Conservation (phyloP, 2,797 vertebrate genomes). For the Clarias platycephalus region DNA sequence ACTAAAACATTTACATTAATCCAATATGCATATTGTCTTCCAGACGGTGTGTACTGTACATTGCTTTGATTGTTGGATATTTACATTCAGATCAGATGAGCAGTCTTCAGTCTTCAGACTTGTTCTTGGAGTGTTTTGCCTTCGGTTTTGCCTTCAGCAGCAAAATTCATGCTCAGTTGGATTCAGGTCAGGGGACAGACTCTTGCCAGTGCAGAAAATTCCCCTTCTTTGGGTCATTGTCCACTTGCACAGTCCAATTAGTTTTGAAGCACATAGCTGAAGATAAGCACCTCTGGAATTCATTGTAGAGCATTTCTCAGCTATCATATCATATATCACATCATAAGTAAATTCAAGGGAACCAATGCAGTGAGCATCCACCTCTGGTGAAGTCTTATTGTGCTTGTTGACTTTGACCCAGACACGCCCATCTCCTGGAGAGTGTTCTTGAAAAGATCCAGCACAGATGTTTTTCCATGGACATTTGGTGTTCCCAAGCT, state of each 20-base stretch:
- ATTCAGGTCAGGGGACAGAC: neutral
- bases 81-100: neutral
- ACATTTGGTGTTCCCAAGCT: neutral
- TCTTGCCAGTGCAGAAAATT: neutral
- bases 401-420: neutral
- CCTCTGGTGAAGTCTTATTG: neutral
- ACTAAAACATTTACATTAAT: no score
- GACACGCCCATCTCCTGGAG: neutral
- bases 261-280: neutral
- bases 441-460: neutral
- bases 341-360: neutral
- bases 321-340: neutral
- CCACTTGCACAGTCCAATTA: conserved; percentile 26
- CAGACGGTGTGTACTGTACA: neutral
- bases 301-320: neutral
- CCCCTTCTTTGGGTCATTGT: conserved; percentile 3
- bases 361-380: neutral
- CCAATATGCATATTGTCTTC: neutral
- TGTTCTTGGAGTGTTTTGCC: neutral
- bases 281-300: neutral
- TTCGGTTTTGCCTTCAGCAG: neutral
- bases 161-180: neutral
- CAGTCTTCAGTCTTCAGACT: neutral
- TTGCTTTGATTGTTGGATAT: neutral
- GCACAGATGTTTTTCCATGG: neutral